phyloP scores from a whole-genome alignment of 2,113 vertebrate genomes.

The Cephalophus harveyi region DNA sequence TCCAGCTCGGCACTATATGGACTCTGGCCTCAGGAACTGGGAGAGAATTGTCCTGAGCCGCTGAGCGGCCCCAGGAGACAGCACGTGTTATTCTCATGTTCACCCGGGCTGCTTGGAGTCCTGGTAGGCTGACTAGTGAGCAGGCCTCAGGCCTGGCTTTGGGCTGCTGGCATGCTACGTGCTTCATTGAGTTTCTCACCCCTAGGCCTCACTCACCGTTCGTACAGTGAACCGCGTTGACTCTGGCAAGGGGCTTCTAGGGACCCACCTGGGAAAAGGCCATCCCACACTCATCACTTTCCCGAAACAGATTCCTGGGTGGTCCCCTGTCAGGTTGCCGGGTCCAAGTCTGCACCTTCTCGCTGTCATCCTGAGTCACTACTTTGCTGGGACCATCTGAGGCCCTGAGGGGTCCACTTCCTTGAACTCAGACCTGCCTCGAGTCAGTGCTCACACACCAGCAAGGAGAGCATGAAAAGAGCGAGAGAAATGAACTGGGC shows the following conservation, averaged over 20 bases:
- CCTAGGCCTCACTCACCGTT: background rate
- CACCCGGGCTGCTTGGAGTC: accelerated
- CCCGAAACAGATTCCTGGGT: background rate
- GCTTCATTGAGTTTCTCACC: background rate
- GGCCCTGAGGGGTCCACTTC: background rate
- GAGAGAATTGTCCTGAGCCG: background rate
- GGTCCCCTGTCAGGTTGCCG: accelerated
- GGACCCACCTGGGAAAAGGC: background rate
- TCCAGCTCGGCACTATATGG: accelerated
- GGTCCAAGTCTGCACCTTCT: background rate
- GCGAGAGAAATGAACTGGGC: background rate
- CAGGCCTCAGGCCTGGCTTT: background rate
- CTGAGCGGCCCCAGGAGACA: accelerated
- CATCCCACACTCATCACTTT: background rate
- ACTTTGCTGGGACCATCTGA: background rate
- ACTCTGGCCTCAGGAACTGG: background rate
- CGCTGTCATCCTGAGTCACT: background rate
- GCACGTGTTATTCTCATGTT: background rate
- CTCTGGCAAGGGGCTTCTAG: background rate
- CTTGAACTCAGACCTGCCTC: background rate
- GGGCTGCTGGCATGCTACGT: background rate
- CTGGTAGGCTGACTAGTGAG: accelerated
- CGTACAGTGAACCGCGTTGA: too few relatives aligned
- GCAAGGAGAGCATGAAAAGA: too few relatives aligned
- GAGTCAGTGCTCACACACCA: background rate